phyloP scores from a whole-genome alignment of 2,797 vertebrate genomes.

The Scomberomorus guttatus region DNA sequence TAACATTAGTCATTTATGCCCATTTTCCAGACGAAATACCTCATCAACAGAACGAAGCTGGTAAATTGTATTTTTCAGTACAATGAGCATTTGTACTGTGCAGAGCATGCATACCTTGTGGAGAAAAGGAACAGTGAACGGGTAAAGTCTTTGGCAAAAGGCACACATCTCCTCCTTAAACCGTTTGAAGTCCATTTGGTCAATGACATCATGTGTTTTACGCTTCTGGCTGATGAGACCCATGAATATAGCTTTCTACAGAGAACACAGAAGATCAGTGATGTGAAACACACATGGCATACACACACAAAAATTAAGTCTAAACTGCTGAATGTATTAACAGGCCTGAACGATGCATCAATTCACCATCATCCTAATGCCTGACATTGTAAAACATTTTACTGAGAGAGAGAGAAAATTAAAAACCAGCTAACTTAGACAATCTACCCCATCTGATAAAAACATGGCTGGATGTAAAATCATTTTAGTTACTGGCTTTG shows the following conservation, averaged over 20 bases:
- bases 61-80: background rate
- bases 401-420: too few species aligned
- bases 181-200: slow-evolving; percentile 63
- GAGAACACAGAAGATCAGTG: slow-evolving; percentile 25
- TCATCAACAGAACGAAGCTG: background rate
- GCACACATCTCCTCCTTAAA: slow-evolving; percentile 81
- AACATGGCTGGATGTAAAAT: too few species aligned
- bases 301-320: too few species aligned
- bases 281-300: background rate
- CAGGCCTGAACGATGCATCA: background rate
- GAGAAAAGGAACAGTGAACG: slow-evolving; percentile 74
- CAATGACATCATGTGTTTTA: slow-evolving; percentile 67
- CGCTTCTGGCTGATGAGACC: slow-evolving; percentile 69
- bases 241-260: slow-evolving; percentile 72
- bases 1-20: background rate
- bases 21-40: background rate
- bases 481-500: too few species aligned
- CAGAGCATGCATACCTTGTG: slow-evolving; percentile 67
- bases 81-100: background rate
- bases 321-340: background rate
- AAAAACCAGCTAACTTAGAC: too few species aligned
- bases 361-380: background rate
- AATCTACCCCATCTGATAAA: too few species aligned
- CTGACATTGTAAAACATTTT: background rate
- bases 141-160: slow-evolving; percentile 75